Evolutionary conservation across 2,113 vertebrate genomes (phyloP), one percentile per base, ranked within the genome.

Genomic region (Erpornis zantholeuca): DNA sequence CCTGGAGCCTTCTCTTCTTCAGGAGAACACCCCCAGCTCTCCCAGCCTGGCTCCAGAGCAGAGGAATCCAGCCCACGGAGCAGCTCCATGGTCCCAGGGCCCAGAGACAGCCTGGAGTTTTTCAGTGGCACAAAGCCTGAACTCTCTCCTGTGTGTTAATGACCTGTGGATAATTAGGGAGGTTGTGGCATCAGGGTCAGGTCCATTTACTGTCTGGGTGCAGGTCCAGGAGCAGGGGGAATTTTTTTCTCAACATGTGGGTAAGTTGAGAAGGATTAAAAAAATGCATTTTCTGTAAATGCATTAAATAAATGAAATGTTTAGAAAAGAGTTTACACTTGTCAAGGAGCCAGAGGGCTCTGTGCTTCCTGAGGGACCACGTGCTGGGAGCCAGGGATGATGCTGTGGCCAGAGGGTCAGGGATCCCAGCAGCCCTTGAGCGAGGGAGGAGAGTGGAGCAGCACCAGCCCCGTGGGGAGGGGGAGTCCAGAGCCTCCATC

Each of bases 131-230:
- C 50, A 40, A 79, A 64, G 40, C 22, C 6, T 24, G 40, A 64
- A 6, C 33, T 47, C 27, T 16, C 5, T 69, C 53, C 38, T 10
- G 10, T 8, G 3, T 25, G 7, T 45, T 63, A 35, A 77, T 0
- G 0, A 38, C 59, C 44, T 64, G 31, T 20, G 52, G 33, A 27
- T 49, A 36, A 36, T 60, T 59, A 54, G 22, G 45, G 29, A 86
- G 16, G 15, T 8, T n/a, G 22, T 40, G 50, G 9, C 49, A 78
- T 49, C 14, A 35, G 35, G 59, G 59, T 56, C 4, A 2, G 4
- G 4, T 23, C 19, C 0, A 0, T 65, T 35, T 70, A 29, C 23
- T 45, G 3, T 47, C 40, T 61, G 40, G 5, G 11, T 42, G 42
- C 31, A 47, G 8, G 31, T 56, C 52, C 42, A 75, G 33, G 23